A percentile compares a stretch with the other conserved stretches of the same genome.
These are phyloP conservation scores for Aphaenogaster rudis DNA, from an alignment of 1,140 invertebrate genomes.

Conservation along the genomic window DNA sequence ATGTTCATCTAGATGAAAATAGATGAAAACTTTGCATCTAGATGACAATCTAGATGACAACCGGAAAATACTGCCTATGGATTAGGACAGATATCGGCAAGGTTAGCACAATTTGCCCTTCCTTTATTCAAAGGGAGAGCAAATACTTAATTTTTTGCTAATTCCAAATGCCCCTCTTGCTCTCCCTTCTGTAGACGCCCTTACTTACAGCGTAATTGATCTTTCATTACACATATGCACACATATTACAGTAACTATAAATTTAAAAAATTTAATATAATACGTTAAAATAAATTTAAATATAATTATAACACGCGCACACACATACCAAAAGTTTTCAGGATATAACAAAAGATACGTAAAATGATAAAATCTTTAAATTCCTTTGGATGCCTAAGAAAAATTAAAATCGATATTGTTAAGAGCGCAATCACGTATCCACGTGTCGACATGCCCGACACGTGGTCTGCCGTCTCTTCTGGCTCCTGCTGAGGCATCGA, in stretches of 20 bases:
- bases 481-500: slow-evolving; percentile 73
- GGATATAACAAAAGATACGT: background rate
- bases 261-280: background rate
- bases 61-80: too few relatives aligned
- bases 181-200: too few relatives aligned
- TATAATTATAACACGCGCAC: background rate
- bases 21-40: too few relatives aligned
- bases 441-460: slow-evolving; percentile 56
- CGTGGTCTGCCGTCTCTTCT: slow-evolving; percentile 63
- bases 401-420: slow-evolving; percentile 32
- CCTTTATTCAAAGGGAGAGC: too few relatives aligned
- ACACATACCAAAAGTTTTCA: background rate
- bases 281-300: background rate
- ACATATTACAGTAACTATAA: background rate
- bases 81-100: too few relatives aligned
- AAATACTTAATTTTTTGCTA: too few relatives aligned
- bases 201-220: background rate
- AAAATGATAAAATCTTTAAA: background rate
- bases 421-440: background rate
- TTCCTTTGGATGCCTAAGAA: background rate
- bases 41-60: too few relatives aligned
- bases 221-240: background rate
- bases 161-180: too few relatives aligned
- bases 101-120: too few relatives aligned
- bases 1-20: too few relatives aligned